phyloP scores from a whole-genome alignment of 2,797 vertebrate genomes.

The Otolemur crassicaudatus region DNA sequence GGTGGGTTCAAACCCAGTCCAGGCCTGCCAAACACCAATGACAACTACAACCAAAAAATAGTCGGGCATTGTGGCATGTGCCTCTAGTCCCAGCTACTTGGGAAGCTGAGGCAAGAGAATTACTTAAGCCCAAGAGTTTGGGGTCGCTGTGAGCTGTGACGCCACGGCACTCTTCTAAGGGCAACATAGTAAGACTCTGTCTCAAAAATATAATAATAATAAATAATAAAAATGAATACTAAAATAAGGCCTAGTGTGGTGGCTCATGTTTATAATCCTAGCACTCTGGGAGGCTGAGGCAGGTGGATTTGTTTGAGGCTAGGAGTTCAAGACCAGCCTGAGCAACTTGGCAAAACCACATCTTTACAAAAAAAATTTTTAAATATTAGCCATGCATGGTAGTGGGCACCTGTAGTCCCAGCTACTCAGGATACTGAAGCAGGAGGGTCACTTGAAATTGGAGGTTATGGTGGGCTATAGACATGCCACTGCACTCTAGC shows the following conservation, averaged over 20 bases:
- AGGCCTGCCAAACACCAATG: too few relatives aligned
- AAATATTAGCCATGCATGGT: not conserved
- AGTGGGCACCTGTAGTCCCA: not conserved
- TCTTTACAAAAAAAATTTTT: not conserved
- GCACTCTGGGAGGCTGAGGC: not conserved
- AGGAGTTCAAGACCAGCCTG: not conserved
- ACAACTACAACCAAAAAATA: too few relatives aligned
- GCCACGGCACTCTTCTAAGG: too few relatives aligned
- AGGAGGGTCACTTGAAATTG: not conserved
- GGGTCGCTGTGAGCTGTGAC: too few relatives aligned
- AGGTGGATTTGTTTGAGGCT: not conserved
- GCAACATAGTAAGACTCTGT: too few relatives aligned
- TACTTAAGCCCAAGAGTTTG: too few relatives aligned
- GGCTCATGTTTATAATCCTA: not conserved
- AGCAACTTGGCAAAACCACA: not conserved
- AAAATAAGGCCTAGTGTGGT: not conserved
- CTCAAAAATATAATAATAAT: too few relatives aligned
- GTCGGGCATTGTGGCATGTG: too few relatives aligned
- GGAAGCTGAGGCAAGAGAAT: too few relatives aligned
- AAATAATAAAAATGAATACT: constrained; percentile 40
- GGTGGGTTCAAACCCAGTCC: too few relatives aligned
- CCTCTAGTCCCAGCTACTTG: too few relatives aligned
- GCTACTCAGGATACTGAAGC: not conserved
- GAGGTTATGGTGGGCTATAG: not conserved
- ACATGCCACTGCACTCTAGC: not conserved